Conservation (phyloP, 2,888 invertebrate species). For the Fissipunctia ypsillon region DNA sequence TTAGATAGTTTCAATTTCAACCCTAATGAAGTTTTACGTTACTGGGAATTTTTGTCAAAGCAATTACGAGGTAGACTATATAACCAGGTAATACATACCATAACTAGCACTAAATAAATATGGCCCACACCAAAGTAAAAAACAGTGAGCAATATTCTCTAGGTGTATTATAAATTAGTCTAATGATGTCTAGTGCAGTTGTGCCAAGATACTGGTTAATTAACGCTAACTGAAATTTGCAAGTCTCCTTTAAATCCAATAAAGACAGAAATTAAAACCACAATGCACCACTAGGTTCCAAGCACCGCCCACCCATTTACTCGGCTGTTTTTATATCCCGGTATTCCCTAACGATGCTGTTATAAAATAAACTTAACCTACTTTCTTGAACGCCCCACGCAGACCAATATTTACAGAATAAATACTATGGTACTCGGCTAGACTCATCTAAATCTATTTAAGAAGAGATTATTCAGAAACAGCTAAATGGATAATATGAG, state of each 20-base stretch:
- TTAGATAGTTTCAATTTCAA: too few relatives aligned
- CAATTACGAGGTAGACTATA: too few relatives aligned
- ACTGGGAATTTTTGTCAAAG: too few relatives aligned
- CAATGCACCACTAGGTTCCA: constrained; percentile 27
- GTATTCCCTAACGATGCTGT: constrained; percentile 49
- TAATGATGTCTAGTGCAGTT: too few relatives aligned
- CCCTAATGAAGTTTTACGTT: too few relatives aligned
- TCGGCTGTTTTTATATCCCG: constrained; percentile 48
- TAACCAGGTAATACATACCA: too few relatives aligned
- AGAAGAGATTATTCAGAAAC: constrained; percentile 23
- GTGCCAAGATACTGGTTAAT: constrained; percentile 4
- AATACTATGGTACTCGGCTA: constrained; percentile 36
- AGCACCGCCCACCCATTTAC: constrained; percentile 35
- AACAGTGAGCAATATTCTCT: too few relatives aligned
- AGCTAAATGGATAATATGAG: background rate
- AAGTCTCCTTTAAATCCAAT: background rate
- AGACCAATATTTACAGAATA: constrained; percentile 54
- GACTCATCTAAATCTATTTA: constrained; percentile 23
- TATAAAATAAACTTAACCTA: constrained; percentile 61
- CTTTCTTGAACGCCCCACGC: constrained; percentile 35
- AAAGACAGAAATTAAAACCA: constrained; percentile 42
- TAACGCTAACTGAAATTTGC: background rate
- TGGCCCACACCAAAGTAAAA: too few relatives aligned
- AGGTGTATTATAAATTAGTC: too few relatives aligned
- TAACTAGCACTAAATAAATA: too few relatives aligned